These are phyloP conservation scores for Cyclophora albipunctata DNA, from an alignment of 2,888 invertebrate genomes.

Conservation along the genomic window DNA sequence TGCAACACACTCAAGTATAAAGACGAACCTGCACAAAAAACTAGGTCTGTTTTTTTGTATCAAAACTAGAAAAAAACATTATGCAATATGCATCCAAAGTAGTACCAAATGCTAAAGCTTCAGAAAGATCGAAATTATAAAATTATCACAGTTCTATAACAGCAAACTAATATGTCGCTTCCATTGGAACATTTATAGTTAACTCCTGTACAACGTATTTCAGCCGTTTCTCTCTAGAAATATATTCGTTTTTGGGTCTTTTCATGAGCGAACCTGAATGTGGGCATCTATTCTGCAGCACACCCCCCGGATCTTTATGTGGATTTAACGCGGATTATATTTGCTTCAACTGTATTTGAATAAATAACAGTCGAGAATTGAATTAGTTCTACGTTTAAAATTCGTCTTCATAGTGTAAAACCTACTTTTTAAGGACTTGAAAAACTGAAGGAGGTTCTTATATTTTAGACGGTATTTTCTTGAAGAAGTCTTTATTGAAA, in stretches of 20 bases:
- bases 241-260: conserved; percentile 66
- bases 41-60: too few relatives aligned
- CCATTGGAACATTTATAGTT: conserved; percentile 4
- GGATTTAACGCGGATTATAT: conserved; percentile 60
- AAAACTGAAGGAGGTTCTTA: too few relatives aligned
- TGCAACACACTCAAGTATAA: too few relatives aligned
- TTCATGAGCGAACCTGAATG: conserved; percentile 64
- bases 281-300: conserved; percentile 55
- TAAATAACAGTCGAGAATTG: conserved; percentile 38
- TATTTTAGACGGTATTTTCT: too few relatives aligned
- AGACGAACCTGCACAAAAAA: too few relatives aligned
- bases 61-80: too few relatives aligned
- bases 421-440: too few relatives aligned
- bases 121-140: too few relatives aligned
- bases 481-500: too few relatives aligned
- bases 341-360: conserved; percentile 50
- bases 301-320: conserved; percentile 58
- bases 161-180: background rate
- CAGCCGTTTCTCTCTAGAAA: conserved; percentile 56
- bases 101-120: too few relatives aligned
- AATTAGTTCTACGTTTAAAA: conserved; percentile 12
- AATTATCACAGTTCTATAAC: too few relatives aligned
- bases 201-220: conserved; percentile 52
- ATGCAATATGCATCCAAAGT: too few relatives aligned
- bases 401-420: conserved; percentile 6